Conservation (phyloP, 2,113 vertebrate genomes). For the Pollachius pollachius region DNA sequence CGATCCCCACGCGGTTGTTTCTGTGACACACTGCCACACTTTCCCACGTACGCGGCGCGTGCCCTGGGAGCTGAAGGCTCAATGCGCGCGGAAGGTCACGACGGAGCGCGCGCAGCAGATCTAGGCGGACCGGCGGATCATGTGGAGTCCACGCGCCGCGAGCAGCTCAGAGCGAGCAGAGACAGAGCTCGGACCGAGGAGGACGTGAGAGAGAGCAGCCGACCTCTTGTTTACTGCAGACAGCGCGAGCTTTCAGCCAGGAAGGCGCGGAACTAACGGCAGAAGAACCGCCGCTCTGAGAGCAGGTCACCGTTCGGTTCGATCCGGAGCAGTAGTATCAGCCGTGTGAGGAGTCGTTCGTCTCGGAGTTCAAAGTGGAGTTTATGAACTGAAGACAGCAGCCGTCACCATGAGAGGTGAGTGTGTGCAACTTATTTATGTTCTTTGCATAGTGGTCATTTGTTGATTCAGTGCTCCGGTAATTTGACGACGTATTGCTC, state of each 20-base stretch:
- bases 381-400: constrained; percentile 58
- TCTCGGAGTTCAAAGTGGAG: constrained; percentile 56
- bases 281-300: neutral
- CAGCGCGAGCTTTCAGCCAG: neutral
- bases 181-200: constrained; percentile 31
- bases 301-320: neutral
- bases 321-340: too few relatives aligned
- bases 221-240: constrained; percentile 1
- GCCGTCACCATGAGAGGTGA: constrained; percentile 75
- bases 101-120: constrained; percentile 45
- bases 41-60: constrained; percentile 68
- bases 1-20: constrained; percentile 60
- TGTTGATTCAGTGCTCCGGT: too few relatives aligned
- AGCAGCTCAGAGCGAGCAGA: constrained; percentile 50
- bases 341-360: constrained; percentile 57
- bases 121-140: constrained; percentile 73
- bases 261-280: neutral
- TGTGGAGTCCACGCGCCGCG: constrained; percentile 78
- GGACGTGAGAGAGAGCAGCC: constrained; percentile 7
- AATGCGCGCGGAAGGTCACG: constrained; percentile 39
- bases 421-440: constrained; percentile 21
- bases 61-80: constrained; percentile 34
- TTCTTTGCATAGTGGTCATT: neutral
- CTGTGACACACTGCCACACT: constrained; percentile 77
- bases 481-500: too few relatives aligned